Evolutionary conservation across 2,888 invertebrate genomes (phyloP), one percentile per base, ranked within the genome.

Genomic region (Drosophila paracracens): DNA sequence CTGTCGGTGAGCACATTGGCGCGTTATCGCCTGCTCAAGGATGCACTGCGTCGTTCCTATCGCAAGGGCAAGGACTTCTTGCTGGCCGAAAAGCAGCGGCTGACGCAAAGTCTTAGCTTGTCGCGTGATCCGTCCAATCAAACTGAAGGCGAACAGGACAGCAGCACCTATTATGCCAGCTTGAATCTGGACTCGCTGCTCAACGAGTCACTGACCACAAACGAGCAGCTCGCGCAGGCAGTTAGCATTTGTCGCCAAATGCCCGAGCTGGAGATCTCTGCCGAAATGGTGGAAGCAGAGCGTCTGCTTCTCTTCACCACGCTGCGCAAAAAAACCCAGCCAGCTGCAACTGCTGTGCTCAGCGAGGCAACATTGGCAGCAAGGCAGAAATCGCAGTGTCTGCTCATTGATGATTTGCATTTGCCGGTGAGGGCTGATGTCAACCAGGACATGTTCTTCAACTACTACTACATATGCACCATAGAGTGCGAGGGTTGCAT

Each of bases 241-340:
- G 91, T 94, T 13, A 92, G 85, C 21, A 89, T 94, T 29, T 94
- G 94, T 68, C 92, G 93, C 2, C 92, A 92, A 35, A 91, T 93
- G 76, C 94, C 94, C 11, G 93, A 94, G 73, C 92, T 94, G 70
- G 91, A 92, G 58, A 91, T 91, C 16, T 94, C 94, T n/a, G 77
- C 91, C 0, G 94, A 94, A 83, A 93, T 94, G 88, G 92, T 94
- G 0, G 94, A 94, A 76, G 94, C 94, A 0, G 94, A 94, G 78
- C 92, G 94, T 3, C 88, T 94, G 27, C 75, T 94, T 11, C 81
- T 94, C 3, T 88, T 93, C 68, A 93, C 94, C 7, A 79, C 90
- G 4, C 65, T 93, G 25, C 78, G 76, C 2, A 56, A 43, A 7
- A 70, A 74, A 38, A 27, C 68, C 6, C 8, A 38, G 1, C 40